These are phyloP conservation scores for Acrocephalus kingi DNA, from an alignment of 2,113 vertebrate genomes.

Conservation along the genomic window DNA sequence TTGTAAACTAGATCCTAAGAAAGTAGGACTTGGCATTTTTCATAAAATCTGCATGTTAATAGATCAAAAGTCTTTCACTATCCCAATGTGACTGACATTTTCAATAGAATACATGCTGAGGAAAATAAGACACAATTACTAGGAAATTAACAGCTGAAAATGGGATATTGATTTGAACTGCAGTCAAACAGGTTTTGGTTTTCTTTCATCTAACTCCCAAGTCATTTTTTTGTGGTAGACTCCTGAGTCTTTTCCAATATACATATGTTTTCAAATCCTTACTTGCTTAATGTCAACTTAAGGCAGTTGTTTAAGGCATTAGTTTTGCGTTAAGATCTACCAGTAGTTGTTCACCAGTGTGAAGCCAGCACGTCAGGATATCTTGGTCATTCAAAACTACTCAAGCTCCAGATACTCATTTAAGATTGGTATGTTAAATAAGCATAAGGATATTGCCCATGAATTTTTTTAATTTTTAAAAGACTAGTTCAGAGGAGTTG, in stretches of 20 bases:
- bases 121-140: conserved; percentile 28
- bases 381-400: background rate
- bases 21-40: background rate
- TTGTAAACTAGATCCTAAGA: background rate
- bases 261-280: background rate
- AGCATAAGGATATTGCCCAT: background rate
- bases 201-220: background rate
- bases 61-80: background rate
- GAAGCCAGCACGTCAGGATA: background rate
- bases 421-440: background rate
- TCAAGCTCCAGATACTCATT: background rate
- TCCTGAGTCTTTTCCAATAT: background rate
- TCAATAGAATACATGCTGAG: conserved; percentile 23
- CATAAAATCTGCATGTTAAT: conserved; percentile 28
- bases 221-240: background rate
- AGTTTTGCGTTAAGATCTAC: background rate
- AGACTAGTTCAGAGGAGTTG: background rate
- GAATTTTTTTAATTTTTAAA: background rate
- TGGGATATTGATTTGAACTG: conserved; percentile 52
- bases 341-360: background rate
- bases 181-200: conserved; percentile 1
- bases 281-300: background rate
- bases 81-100: background rate
- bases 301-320: background rate
- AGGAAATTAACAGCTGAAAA: conserved; percentile 52